Conservation (phyloP, 2,113 vertebrate species). For the Triplophysa tibetana region DNA sequence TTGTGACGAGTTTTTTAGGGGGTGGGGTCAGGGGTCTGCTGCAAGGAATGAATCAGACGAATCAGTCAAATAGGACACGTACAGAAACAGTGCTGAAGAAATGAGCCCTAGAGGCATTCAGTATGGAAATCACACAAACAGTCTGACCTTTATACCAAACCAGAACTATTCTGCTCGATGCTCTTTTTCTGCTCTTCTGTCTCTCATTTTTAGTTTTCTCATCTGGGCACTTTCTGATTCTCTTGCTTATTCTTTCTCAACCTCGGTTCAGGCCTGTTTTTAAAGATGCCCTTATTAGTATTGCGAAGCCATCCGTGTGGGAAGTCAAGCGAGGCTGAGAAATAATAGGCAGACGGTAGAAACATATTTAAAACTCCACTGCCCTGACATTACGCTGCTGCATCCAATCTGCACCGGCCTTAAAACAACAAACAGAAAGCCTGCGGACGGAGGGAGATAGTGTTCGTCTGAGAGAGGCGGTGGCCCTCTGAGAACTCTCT, state of each 20-base stretch:
- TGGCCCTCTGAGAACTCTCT: slow-evolving; percentile 27
- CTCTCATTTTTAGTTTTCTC: neutral
- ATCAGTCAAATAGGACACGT: neutral
- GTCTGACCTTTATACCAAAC: slow-evolving; percentile 24
- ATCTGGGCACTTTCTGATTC: neutral
- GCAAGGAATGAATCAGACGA: slow-evolving; percentile 1
- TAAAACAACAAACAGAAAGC: slow-evolving; percentile 49
- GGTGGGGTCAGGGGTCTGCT: slow-evolving; percentile 44
- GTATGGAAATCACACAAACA: neutral
- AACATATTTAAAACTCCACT: slow-evolving; percentile 33
- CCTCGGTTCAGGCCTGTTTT: neutral
- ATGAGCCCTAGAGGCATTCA: neutral
- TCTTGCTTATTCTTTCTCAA: neutral
- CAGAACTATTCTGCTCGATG: neutral
- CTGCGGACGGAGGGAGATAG: slow-evolving; percentile 34
- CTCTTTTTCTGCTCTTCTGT: neutral
- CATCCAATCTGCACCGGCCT: slow-evolving; percentile 30
- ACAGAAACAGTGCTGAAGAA: neutral
- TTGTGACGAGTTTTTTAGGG: slow-evolving; percentile 59
- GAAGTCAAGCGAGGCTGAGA: slow-evolving; percentile 29
- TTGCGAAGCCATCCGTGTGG: slow-evolving; percentile 19
- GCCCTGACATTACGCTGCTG: slow-evolving; percentile 27
- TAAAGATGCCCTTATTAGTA: slow-evolving; percentile 23
- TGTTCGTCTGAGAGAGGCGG: slow-evolving; percentile 16
- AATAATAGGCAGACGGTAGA: slow-evolving; percentile 24